Conservation (phyloP, 2,888 invertebrate genomes). For the Liopterus haemorrhoidalis region DNA sequence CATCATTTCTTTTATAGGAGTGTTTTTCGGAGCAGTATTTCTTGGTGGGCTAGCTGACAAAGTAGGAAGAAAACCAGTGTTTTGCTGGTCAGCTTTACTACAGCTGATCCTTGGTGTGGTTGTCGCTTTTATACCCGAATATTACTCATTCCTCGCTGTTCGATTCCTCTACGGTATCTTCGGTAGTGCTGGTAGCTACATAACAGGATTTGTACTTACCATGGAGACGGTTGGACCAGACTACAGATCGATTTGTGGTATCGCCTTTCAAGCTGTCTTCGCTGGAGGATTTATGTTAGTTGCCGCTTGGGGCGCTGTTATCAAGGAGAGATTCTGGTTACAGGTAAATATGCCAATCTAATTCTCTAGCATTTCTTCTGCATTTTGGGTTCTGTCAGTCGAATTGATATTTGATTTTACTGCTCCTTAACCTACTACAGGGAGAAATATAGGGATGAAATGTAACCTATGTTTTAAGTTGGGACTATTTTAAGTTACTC, state of each 20-base stretch:
- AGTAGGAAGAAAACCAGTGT: conserved; percentile 68
- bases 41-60: conserved; percentile 75
- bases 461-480: no score
- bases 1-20: no score
- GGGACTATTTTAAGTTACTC: no score
- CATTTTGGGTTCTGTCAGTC: no score
- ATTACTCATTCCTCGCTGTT: conserved; percentile 62
- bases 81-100: conserved; percentile 67
- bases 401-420: no score
- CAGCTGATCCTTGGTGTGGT: conserved; percentile 62
- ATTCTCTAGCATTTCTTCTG: no score
- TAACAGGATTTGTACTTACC: conserved; percentile 60
- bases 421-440: no score
- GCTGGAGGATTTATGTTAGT: conserved; percentile 77
- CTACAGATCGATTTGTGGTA: conserved; percentile 72
- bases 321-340: conserved; percentile 65
- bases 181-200: conserved; percentile 62
- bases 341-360: no score
- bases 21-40: conserved; percentile 67
- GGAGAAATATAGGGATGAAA: no score
- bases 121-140: conserved; percentile 74
- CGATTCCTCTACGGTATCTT: conserved; percentile 73
- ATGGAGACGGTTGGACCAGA: conserved; percentile 81
- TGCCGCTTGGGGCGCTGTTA: conserved; percentile 74
- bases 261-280: conserved; percentile 73